Evolutionary conservation across 2,797 vertebrate genomes (phyloP), one percentile per base, ranked within the genome.

Genomic region (Pipistrellus pygmaeus): DNA sequence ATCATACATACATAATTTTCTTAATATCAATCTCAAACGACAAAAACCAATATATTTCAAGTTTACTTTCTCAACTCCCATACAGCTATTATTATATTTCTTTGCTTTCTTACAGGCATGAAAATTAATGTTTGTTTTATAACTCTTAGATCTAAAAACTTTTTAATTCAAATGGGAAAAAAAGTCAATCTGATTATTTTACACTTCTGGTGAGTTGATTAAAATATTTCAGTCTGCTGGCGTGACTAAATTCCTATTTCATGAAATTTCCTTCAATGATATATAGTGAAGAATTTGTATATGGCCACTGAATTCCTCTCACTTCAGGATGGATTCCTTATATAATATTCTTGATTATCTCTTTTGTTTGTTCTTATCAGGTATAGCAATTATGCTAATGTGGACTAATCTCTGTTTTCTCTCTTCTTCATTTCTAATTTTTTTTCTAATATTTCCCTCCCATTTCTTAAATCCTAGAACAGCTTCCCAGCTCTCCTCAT

Each of bases 201-300:
- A 41, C 3, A 30, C 17, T 76, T 55, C 38, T 10, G 30, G 5
- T 85, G 35, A 93, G 11, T 89, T 69, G 20, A 73, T 83, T 86
- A 81, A 84, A 84, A 69, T 53, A 88, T 51, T 91, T 85, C 15
- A 35, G 23, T 71, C 78, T 55, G 12, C 78, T 55, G 12, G 3
- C 46, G n/a, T 90, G 7, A 83, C 53, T 87, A 27, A 90, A 80
- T 88, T 87, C 23, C 12, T 92, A 17, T 76, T 30, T 71, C 35
- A 48, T 85, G 80, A 73, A 68, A 68, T 80, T 85, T 88, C 2
- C 38, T 51, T 76, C 71, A 46, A 25, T 30, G 20, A 20, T 55
- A 11, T 17, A 30, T 38, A 76, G 14, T 57, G 17, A 80, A 85
- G 17, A 69, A 88, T 87, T 38, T 75, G 1, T n/a, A 53, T 38